These are phyloP conservation scores for Bugula neritina DNA, from an alignment of 2,888 invertebrate species.

Conservation along the genomic window DNA sequence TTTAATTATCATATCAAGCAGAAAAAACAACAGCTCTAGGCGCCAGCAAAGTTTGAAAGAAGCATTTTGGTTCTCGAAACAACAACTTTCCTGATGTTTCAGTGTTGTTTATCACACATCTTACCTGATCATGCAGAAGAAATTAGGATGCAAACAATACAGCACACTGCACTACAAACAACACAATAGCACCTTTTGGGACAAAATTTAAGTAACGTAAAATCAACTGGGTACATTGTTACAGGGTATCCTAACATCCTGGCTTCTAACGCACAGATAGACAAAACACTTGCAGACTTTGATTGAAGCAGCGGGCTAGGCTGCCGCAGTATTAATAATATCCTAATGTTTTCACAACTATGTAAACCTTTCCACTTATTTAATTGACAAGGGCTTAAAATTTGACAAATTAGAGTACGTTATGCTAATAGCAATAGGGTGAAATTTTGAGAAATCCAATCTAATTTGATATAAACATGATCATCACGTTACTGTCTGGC, in stretches of 20 bases:
- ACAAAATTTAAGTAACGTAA: neutral
- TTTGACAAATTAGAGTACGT: neutral
- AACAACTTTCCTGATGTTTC: neutral
- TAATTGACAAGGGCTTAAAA: too few relatives aligned
- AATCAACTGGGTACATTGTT: neutral
- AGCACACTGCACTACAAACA: neutral
- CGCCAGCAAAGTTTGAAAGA: neutral
- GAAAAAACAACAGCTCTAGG: neutral
- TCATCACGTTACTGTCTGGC: neutral
- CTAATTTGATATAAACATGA: neutral
- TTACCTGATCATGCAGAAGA: neutral
- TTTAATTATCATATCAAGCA: neutral
- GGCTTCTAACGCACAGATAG: slow-evolving; percentile 7
- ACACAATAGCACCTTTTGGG: neutral
- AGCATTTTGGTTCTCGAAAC: neutral
- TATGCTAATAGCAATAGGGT: neutral
- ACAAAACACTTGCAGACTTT: neutral
- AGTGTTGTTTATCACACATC: neutral
- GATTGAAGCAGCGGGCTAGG: neutral
- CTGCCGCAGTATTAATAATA: too few relatives aligned
- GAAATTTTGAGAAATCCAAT: neutral
- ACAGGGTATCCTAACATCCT: slow-evolving; percentile 6
- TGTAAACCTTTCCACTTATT: too few relatives aligned
- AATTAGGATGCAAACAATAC: neutral
- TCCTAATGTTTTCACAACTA: too few relatives aligned